Evolutionary conservation across 2,888 invertebrate genomes (phyloP), one percentile per base, ranked within the genome.

Genomic region (Globia sparganii): DNA sequence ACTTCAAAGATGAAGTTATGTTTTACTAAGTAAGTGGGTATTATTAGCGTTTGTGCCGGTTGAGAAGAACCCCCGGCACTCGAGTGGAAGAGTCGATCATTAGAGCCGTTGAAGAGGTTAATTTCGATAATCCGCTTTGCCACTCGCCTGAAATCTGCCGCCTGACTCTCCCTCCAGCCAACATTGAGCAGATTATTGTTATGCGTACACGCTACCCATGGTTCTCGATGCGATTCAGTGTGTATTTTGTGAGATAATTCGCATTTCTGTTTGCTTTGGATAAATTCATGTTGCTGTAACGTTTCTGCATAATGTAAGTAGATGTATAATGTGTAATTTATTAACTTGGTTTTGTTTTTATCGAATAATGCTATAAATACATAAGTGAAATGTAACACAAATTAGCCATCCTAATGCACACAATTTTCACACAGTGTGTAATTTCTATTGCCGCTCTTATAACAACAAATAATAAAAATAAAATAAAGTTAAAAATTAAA

Each of bases 111-210:
- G 94, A 94, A 94, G 95, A 95, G 94, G 95, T 94, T 95, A 95
- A 96, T 95, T 94, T 95, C 92, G 92, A 94, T 95, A 95, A 96
- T 94, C 95, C 94, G 91, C 94, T 95, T 95, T 93, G 89, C 90
- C 90, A 90, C 91, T 92, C 92, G 84, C 86, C 90, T 89, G 89
- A 90, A 93, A 93, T 92, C 91, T 91, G 90, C 77, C 84, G 78
- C 61, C 86, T 83, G 87, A 81, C 81, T 87, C 81, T 87, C 83
- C 78, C 84, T 79, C 69, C 70, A 81, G 82, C 77, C 75, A 88
- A 81, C 75, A 77, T 82, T 82, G 80, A 81, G 67, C 72, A 83
- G 86, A 89, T 89, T 88, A 88, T 82, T 87, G 72, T 78, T 79
- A 81, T 83, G 75, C 84, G 75, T 78, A 75, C 73, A 86, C 80